Evolutionary conservation across 1,140 invertebrate species (phyloP), one percentile per base, ranked within the genome.

Genomic region (Lethocerus indicus): DNA sequence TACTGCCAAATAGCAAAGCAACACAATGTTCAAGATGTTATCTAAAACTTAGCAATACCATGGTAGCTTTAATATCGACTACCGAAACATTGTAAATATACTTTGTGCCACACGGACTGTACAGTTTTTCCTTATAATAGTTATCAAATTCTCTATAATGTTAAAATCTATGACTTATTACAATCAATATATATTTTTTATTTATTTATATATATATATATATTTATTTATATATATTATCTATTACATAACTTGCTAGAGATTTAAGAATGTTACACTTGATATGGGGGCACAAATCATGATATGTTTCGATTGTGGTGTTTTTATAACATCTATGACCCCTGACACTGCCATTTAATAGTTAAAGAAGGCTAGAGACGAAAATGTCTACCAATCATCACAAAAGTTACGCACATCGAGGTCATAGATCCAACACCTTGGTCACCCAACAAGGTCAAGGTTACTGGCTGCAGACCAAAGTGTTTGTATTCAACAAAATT

Each of bases 341-440:
- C 25, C 18, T 28, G 25, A n/a, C n/a, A n/a, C 42, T 49, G 37
- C 36, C 26, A 47, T 47, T 39, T 37, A 36, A n/a, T n/a, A 43
- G 36, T 45, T 45, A 44, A 49, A 48, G 46, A 53, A 50, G 49
- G 44, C 52, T 56, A 36, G 37, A 49, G 44, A 72, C 76, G 0
- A 76, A 71, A 2, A 46, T 39, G 28, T 57, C 49, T 36, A 27
- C 26, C 42, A 41, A 29, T 46, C 28, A 47, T 44, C 41, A 45
- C 41, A 37, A 39, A 50, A 29, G 18, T 29, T 36, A 28, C 28
- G 28, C 41, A 43, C 28, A 36, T 27, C 23, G n/a, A 35, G 44
- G 37, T 25, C 44, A 29, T 47, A 50, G 49, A 41, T 39, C 37
- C 28, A 36, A 44, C 24, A 36, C 50, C 50, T 51, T 51, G 50